A percentile compares a stretch with the other conserved stretches of the same genome.
phyloP scores from a whole-genome alignment of 2,797 vertebrate genomes.

The Sarcoramphus papa region DNA sequence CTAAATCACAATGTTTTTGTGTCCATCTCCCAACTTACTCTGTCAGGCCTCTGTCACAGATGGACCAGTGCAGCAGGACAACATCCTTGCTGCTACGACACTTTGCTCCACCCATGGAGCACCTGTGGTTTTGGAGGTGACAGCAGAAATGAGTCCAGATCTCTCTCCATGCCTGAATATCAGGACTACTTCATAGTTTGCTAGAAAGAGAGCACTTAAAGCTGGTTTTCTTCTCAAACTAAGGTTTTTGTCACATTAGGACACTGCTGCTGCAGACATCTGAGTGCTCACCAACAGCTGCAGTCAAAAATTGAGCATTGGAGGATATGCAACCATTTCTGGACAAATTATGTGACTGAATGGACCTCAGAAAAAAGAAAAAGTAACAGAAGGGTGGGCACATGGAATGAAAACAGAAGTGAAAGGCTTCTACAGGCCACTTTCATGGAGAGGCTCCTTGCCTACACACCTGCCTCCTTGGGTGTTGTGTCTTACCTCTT shows the following conservation, averaged over 20 bases:
- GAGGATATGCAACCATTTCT: background rate
- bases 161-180: background rate
- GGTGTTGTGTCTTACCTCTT: background rate
- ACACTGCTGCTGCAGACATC: background rate
- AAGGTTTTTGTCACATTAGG: background rate
- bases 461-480: background rate
- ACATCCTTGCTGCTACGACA: background rate
- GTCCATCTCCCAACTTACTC: background rate
- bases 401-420: background rate
- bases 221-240: background rate
- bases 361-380: background rate
- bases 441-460: background rate
- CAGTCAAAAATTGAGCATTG: background rate
- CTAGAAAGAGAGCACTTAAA: background rate
- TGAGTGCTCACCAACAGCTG: background rate
- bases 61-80: background rate
- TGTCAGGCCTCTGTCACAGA: background rate
- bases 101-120: fast-evolving
- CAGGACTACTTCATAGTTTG: background rate
- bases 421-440: background rate
- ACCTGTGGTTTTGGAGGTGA: fast-evolving
- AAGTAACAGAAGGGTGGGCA: background rate
- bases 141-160: background rate
- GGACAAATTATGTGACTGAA: background rate
- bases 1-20: background rate